These are phyloP conservation scores for Aporophyla nigra DNA, from an alignment of 2,888 invertebrate genomes.

Conservation along the genomic window DNA sequence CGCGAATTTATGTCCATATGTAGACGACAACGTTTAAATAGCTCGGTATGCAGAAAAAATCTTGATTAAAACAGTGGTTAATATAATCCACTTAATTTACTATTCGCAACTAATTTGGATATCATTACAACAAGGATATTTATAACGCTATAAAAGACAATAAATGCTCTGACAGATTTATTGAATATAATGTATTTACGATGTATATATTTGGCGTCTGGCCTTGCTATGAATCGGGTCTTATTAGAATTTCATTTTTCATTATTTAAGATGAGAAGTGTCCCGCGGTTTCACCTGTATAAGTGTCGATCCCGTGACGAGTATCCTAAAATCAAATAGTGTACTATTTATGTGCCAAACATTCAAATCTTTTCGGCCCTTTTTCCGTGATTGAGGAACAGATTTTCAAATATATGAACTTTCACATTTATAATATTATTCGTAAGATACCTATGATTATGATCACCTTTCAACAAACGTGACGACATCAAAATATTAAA, in stretches of 20 bases:
- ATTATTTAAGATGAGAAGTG: neutral
- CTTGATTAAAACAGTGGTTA: conserved; percentile 1
- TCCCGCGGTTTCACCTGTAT: neutral
- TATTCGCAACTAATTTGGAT: conserved; percentile 8
- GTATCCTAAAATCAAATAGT: too few relatives aligned
- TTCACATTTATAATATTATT: too few relatives aligned
- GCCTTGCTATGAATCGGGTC: neutral
- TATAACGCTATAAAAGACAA: conserved; percentile 19
- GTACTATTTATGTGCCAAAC: too few relatives aligned
- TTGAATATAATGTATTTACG: conserved; percentile 10
- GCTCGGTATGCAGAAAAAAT: neutral
- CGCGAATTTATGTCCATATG: too few relatives aligned
- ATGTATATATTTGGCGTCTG: neutral
- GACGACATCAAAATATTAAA: neutral
- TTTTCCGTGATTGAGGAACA: neutral
- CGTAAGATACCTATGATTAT: too few relatives aligned
- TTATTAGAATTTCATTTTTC: neutral
- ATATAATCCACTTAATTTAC: conserved; percentile 13
- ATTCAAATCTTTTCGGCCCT: neutral
- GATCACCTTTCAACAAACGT: conserved; percentile 7
- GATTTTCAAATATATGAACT: neutral
- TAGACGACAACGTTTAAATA: too few relatives aligned
- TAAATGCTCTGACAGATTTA: conserved; percentile 33
- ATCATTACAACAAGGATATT: conserved; percentile 27
- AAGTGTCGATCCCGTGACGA: too few relatives aligned